Percentiles rank a stretch among this genome's conserved stretches.
Evolutionary conservation across 2,797 vertebrate genomes (phyloP).

Genomic region (Chaetophractus vellerosus): DNA sequence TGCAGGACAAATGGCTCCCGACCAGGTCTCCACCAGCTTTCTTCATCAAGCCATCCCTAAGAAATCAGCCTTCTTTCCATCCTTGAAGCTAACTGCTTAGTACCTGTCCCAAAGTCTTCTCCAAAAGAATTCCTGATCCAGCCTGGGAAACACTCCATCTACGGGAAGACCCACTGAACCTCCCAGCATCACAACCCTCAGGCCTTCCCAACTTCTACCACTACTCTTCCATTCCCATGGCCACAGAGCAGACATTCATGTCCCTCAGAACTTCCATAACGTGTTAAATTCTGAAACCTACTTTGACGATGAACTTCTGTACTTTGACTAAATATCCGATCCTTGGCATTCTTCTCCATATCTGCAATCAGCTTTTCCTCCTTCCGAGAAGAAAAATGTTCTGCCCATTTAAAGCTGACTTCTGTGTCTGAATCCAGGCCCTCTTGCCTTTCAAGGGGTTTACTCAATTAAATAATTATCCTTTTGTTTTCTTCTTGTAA

Average conservation of each 20-base stretch:
- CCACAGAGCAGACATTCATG: neutral
- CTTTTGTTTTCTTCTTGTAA: neutral
- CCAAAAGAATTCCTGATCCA: neutral
- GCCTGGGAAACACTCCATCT: neutral
- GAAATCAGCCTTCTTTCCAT: neutral
- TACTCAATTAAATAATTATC: neutral
- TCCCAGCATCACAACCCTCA: too few relatives aligned
- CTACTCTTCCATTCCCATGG: neutral
- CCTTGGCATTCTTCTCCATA: neutral
- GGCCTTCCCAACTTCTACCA: neutral
- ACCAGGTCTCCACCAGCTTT: neutral
- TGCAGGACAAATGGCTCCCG: neutral
- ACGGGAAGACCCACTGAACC: neutral
- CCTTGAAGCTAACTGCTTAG: neutral
- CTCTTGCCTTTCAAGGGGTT: neutral
- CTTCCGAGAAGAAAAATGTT: neutral
- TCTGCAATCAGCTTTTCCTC: neutral
- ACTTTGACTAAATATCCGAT: neutral
- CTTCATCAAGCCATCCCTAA: neutral
- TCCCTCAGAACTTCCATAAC: neutral
- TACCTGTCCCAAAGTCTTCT: neutral
- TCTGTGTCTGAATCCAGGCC: neutral
- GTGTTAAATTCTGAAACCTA: neutral
- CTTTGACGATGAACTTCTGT: neutral
- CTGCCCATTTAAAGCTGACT: conserved; percentile 28